phyloP scores from a whole-genome alignment of 2,113 vertebrate genomes.

The Aix galericulata region DNA sequence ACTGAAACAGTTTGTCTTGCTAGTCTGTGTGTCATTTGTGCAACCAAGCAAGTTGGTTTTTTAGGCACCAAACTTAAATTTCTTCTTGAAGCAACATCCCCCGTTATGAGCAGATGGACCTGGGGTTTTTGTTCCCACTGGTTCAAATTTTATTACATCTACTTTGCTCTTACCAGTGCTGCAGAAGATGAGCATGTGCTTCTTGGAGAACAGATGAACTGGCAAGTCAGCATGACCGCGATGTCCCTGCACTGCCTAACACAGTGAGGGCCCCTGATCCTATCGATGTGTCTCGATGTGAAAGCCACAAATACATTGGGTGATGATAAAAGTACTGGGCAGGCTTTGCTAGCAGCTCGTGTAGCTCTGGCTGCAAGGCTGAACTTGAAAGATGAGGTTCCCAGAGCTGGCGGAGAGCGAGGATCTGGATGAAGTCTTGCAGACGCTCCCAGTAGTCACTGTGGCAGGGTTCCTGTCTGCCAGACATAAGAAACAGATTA shows the following conservation, averaged over 20 bases:
- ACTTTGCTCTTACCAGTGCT: neutral
- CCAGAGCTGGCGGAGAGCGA: neutral
- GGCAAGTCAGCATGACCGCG: neutral
- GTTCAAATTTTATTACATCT: neutral
- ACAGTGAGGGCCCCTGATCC: neutral
- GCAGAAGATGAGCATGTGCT: neutral
- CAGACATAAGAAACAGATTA: neutral
- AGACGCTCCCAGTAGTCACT: rapidly evolving
- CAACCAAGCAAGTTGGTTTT: neutral
- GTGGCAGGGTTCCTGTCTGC: neutral
- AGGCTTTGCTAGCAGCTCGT: neutral
- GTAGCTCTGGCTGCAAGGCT: neutral
- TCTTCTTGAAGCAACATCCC: neutral
- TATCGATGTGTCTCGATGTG: rapidly evolving
- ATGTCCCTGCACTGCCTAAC: neutral
- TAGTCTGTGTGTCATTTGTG: neutral
- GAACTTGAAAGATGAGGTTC: neutral
- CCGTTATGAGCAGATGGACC: neutral
- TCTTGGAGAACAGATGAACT: rapidly evolving
- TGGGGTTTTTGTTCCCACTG: neutral
- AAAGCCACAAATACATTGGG: neutral
- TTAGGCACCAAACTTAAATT: neutral
- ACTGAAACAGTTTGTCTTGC: neutral
- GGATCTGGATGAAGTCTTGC: neutral
- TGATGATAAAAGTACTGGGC: neutral